Conservation (phyloP, 2,888 invertebrate genomes). For the Amphipoea oculea region DNA sequence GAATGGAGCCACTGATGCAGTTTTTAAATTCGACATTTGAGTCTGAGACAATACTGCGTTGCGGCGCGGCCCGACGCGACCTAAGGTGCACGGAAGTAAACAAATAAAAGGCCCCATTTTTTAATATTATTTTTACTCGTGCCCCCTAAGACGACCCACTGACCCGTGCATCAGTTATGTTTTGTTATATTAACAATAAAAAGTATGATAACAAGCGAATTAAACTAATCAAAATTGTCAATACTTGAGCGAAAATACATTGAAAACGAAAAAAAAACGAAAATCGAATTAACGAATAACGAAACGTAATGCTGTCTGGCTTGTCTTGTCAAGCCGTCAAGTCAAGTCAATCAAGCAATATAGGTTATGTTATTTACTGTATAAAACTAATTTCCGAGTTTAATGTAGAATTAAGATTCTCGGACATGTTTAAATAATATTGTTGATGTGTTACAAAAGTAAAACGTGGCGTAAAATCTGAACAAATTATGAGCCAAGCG, state of each 20-base stretch:
- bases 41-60: no score
- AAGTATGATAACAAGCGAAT: background rate
- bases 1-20: no score
- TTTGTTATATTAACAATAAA: background rate
- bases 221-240: background rate
- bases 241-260: background rate
- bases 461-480: background rate
- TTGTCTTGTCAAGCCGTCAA: no score
- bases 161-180: background rate
- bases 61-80: no score
- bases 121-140: background rate
- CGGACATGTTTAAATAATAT: slow-evolving; percentile 6
- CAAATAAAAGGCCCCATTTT: background rate
- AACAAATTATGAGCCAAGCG: slow-evolving; percentile 5
- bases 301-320: background rate
- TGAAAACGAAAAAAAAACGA: background rate
- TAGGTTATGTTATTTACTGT: slow-evolving; percentile 33
- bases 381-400: background rate
- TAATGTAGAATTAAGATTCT: background rate
- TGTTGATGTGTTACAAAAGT: slow-evolving; percentile 5
- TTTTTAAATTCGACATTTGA: no score
- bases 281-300: background rate
- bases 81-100: background rate
- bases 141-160: no score
- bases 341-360: background rate